Base-by-base conservation (phyloP, 2,113 vertebrate genomes). In the Spilogale gracilis region DNA sequence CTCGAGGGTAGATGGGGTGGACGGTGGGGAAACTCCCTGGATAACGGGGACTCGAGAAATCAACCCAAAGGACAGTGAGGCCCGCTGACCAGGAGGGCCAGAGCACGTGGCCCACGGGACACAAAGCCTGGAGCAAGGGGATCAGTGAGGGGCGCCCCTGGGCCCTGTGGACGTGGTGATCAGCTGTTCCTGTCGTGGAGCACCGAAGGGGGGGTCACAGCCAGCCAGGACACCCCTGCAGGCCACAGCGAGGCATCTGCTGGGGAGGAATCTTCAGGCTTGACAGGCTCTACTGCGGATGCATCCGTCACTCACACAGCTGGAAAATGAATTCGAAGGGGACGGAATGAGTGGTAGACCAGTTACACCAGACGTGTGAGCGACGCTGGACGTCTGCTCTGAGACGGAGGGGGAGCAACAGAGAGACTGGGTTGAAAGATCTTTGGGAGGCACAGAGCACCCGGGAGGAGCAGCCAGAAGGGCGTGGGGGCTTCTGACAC, bases 141-240 rank as follows among this genome's bases (percentile, higher is more conserved):
- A 61, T 25, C 11, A 58, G n/a, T 0, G 12, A 54, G 21, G 23
- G 27, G 30, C 6, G 9, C 9, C 0, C 1, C 52, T 21, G 80
- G 38, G 30, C 25, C 23, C 25, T 23, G 18, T 0, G 11, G 27
- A 20, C 14, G 27, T 6, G 45, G 74, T 21, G 12, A 43, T 73
- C 71, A 45, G 71, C 43, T 25, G 10, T 23, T 74, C 71, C 71
- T 6, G 71, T 69, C 0, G 0, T 38, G 18, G 6, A 50, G 43
- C 3, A 50, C 23, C 16, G 13, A 13, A 12, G 27, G 23, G 48
- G 38, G 38, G 3, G 54, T 56, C 2, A 4, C 12, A 0, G 0
- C 32, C 23, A 1, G 32, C 32, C 25, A 10, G 32, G 43, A 43
- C 20, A 9, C n/a, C 50, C 18, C 56, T 74, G 45, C 8, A 67